A percentile compares a stretch with the other conserved stretches of the same genome.
Conservation (phyloP, 1,140 invertebrate genomes). For the Thaumatotibia leucotreta region DNA sequence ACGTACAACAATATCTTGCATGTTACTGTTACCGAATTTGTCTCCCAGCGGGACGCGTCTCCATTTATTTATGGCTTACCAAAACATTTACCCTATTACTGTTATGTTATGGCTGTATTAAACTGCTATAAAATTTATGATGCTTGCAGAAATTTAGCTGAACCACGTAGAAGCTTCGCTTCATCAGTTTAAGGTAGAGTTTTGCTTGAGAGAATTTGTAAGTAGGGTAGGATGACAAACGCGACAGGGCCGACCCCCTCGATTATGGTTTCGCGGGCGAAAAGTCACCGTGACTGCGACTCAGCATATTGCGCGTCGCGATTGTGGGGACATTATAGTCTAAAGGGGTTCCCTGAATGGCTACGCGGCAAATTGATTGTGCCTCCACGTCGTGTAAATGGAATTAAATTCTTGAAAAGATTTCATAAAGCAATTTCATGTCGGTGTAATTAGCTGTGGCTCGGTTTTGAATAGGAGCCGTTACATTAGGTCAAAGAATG, state of each 20-base stretch:
- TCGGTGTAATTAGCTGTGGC: conserved; percentile 1
- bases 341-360: conserved; percentile 53
- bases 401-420: conserved; percentile 29
- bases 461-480: background rate
- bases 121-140: conserved; percentile 74
- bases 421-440: conserved; percentile 12
- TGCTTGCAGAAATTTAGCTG: conserved; percentile 44
- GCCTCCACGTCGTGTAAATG: conserved; percentile 46
- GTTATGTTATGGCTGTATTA: conserved; percentile 73
- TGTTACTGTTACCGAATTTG: conserved; percentile 40
- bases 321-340: conserved; percentile 26
- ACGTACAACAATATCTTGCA: conserved; percentile 17
- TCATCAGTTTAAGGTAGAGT: conserved; percentile 12
- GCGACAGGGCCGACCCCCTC: conserved; percentile 54
- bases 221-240: conserved; percentile 62
- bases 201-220: conserved; percentile 15
- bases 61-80: conserved; percentile 72
- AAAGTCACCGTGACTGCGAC: conserved; percentile 56
- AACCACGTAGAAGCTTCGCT: conserved; percentile 20
- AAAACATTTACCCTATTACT: conserved; percentile 76
- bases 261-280: conserved; percentile 59
- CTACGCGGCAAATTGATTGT: conserved; percentile 67
- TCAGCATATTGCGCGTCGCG: conserved; percentile 64
- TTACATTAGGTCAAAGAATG: background rate
- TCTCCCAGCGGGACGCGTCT: conserved; percentile 48